phyloP scores from a whole-genome alignment of 2,797 vertebrate species.

The Epinephelus coioides region DNA sequence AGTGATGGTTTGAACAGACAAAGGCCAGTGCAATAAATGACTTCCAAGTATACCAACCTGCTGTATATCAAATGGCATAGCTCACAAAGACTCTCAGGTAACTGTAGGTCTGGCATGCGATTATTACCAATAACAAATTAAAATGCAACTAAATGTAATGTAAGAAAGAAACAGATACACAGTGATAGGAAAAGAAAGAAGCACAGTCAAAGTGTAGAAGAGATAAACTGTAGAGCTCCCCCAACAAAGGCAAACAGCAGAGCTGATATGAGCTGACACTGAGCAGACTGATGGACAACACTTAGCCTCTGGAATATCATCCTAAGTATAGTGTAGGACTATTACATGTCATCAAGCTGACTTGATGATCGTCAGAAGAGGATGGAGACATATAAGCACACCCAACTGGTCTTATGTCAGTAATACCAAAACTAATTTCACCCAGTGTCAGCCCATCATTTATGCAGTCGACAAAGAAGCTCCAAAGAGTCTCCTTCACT shows the following conservation, averaged over 20 bases:
- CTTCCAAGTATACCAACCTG: not conserved
- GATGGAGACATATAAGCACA: slow-evolving; percentile 11
- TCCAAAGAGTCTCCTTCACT: not conserved
- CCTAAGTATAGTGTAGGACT: slow-evolving; percentile 23
- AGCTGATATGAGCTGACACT: slow-evolving; percentile 46
- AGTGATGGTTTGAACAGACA: not conserved
- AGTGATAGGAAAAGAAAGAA: not conserved
- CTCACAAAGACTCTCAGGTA: not conserved
- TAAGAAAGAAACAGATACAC: not conserved
- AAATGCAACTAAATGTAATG: slow-evolving; percentile 13
- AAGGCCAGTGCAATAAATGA: not conserved
- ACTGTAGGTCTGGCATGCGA: not conserved
- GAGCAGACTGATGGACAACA: slow-evolving; percentile 48
- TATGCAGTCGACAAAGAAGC: not conserved
- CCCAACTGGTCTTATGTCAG: slow-evolving; percentile 4
- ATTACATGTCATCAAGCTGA: slow-evolving; percentile 43
- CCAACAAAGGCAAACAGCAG: not conserved
- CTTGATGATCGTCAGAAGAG: slow-evolving; percentile 39
- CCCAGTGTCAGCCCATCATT: slow-evolving; percentile 5
- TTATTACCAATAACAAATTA: not conserved
- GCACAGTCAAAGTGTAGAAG: not conserved
- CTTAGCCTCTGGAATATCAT: slow-evolving; percentile 45
- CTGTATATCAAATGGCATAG: not conserved
- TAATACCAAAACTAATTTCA: slow-evolving; percentile 13
- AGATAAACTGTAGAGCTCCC: slow-evolving; percentile 8